phyloP scores from a whole-genome alignment of 1,140 invertebrate species.

The Coelopa frigida region DNA sequence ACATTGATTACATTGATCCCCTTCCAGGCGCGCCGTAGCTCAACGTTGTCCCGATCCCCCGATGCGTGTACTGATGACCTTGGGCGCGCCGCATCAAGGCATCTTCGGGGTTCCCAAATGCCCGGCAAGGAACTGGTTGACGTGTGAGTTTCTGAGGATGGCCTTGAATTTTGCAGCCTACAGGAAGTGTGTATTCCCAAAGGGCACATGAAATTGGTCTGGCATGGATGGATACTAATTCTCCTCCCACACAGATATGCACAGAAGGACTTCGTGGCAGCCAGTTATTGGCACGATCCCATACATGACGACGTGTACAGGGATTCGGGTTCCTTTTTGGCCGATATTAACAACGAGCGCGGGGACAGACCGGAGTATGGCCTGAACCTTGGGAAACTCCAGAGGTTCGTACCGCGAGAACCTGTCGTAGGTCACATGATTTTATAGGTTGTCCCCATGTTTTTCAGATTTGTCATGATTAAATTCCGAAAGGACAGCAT shows the following conservation, averaged over 20 bases:
- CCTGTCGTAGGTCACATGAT: no score
- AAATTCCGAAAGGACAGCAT: conserved; percentile 88
- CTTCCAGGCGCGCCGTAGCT: conserved; percentile 79
- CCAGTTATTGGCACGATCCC: conserved; percentile 98
- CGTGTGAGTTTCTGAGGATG: conserved; percentile 70
- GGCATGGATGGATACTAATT: not conserved
- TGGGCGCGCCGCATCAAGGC: conserved; percentile 97
- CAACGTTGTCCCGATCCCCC: conserved; percentile 81
- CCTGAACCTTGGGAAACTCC: conserved; percentile 68
- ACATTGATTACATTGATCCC: not conserved
- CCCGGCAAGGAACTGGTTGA: conserved; percentile 53
- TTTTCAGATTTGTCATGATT: conserved; percentile 73
- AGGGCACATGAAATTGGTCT: no score
- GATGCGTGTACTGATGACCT: conserved; percentile 80
- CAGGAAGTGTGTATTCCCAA: conserved; percentile 55
- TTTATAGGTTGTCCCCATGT: not conserved
- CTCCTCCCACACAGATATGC: conserved; percentile 53
- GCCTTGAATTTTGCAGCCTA: conserved; percentile 86
- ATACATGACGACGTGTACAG: conserved; percentile 73
- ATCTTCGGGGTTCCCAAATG: conserved; percentile 79
- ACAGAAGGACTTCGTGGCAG: conserved; percentile 77
- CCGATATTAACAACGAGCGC: conserved; percentile 94
- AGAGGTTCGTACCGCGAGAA: conserved; percentile 50
- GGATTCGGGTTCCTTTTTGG: conserved; percentile 75
- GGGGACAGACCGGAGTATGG: conserved; percentile 59